A percentile compares a stretch with the other conserved stretches of the same genome.
Conservation (phyloP, 2,797 vertebrate genomes). For the Choloepus didactylus region DNA sequence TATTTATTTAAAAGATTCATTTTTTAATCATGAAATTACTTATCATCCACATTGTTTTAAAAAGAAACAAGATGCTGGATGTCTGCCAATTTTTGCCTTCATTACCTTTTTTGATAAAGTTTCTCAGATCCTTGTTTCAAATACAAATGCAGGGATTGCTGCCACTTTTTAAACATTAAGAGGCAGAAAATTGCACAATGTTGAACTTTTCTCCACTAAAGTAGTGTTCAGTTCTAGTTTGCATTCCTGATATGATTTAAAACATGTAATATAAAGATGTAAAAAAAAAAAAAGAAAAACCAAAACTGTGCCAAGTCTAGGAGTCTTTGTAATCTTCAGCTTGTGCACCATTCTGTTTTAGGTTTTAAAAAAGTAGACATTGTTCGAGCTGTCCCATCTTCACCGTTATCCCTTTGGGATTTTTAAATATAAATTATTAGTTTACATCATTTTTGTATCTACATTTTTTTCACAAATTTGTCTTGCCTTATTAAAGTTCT, state of each 20-base stretch:
- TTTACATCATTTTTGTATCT: conserved; percentile 86
- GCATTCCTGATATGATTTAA: conserved; percentile 88
- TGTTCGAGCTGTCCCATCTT: conserved; percentile 78
- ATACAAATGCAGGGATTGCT: conserved; percentile 94
- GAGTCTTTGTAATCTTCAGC: conserved; percentile 84
- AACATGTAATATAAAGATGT: conserved; percentile 87
- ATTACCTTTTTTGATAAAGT: conserved; percentile 88
- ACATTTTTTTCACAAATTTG: conserved; percentile 85
- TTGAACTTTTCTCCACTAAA: conserved; percentile 87
- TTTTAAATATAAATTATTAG: conserved; percentile 86
- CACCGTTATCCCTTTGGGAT: conserved; percentile 76
- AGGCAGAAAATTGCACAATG: conserved; percentile 95
- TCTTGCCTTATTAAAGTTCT: conserved; percentile 87
- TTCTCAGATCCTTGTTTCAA: conserved; percentile 88
- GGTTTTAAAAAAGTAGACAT: conserved; percentile 78
- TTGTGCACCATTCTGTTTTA: conserved; percentile 85
- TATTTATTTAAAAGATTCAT: conserved; percentile 89
- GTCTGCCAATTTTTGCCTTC: conserved; percentile 90
- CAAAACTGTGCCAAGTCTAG: conserved; percentile 85
- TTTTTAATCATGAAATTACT: conserved; percentile 89
- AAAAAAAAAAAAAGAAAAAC: conserved; percentile 77
- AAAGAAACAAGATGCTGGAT: conserved; percentile 89
- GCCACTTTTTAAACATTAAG: conserved; percentile 92
- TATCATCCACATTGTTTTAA: conserved; percentile 85
- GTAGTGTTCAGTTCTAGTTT: conserved; percentile 87